These are phyloP conservation scores for Podarcis siculus DNA, from an alignment of 2,797 vertebrate genomes.

Conservation along the genomic window DNA sequence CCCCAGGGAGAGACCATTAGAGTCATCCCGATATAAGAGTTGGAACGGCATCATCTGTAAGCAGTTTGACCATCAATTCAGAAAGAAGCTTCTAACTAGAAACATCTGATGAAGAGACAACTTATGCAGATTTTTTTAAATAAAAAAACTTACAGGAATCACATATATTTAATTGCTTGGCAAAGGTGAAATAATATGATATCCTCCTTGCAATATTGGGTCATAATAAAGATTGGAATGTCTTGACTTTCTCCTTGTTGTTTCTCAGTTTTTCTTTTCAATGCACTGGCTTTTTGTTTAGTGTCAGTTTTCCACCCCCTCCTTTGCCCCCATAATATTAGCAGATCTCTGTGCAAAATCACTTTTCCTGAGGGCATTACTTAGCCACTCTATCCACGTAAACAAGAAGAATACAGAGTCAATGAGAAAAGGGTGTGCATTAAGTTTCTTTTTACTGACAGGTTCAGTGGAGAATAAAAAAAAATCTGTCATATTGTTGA, in stretches of 20 bases:
- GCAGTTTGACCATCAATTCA: too few species aligned
- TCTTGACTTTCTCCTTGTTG: not conserved
- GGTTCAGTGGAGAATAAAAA: constrained; percentile 48
- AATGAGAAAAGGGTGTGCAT: constrained; percentile 32
- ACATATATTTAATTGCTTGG: not conserved
- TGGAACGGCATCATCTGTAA: too few species aligned
- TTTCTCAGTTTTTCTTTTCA: not conserved
- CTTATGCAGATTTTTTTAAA: not conserved
- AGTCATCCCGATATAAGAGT: too few species aligned
- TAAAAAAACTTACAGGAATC: not conserved
- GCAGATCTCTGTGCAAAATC: constrained; percentile 30
- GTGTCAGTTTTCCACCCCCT: not conserved
- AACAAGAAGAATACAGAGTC: constrained; percentile 46
- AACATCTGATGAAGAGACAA: too few species aligned
- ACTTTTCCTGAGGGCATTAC: constrained; percentile 50
- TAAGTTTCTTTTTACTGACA: constrained; percentile 64
- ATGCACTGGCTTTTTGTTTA: not conserved
- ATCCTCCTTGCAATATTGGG: not conserved
- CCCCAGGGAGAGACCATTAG: too few species aligned
- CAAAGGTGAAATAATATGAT: accelerated
- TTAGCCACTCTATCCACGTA: constrained; percentile 39
- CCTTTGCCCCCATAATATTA: constrained; percentile 20
- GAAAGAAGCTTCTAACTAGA: too few species aligned
- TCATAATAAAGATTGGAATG: not conserved
- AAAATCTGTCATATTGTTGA: constrained; percentile 44